Evolutionary conservation across 2,888 invertebrate species (phyloP), one percentile per base, ranked within the genome.

Genomic region (Pimpla rufipes): DNA sequence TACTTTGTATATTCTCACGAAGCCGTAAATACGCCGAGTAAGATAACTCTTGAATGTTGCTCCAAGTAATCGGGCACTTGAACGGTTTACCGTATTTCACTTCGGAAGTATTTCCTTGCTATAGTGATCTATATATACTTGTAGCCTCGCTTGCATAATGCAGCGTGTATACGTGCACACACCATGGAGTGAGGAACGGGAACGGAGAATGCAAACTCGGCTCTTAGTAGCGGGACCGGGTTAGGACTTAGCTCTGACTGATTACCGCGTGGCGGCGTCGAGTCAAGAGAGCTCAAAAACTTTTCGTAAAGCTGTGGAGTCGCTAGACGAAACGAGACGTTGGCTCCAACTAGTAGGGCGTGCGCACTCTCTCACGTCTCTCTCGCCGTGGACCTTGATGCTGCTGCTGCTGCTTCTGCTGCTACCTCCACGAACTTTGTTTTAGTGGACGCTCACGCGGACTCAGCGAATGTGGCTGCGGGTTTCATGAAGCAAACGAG

Each of bases 231-330:
- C 42, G 16, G 57, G 45, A 74, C 37, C 23, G 52, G 70, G 42
- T 57, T 11, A 35, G 37, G 50, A 71, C 59, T 59, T 45, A 45
- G 55, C 23, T 70, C 62, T 76, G 70, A 64, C 70, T 80, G 80
- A 80, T 83, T 77, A 80, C 67, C 77, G 73, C 73, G 67, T 74
- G 77, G 73, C 67, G 66, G 70, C 59, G 62, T 40, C n/a, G 45
- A 23, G 55, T 45, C 76, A 40, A 37, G 29, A 77, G 37, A 42
- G 21, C 68, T 77, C 76, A 37, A 80, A 74, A 83, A 80, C 71
- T 83, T 83, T 80, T 77, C 37, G 23, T 59, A 45, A 62, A 73
- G 21, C 52, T 47, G 59, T 21, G 50, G 52, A 59, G 67, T 73
- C 73, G 59, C 47, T 42, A 66, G 47, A 66, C 37, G 29, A 67